These are phyloP conservation scores for Clepsis dumicolana DNA, from an alignment of 2,888 invertebrate genomes.

Conservation along the genomic window DNA sequence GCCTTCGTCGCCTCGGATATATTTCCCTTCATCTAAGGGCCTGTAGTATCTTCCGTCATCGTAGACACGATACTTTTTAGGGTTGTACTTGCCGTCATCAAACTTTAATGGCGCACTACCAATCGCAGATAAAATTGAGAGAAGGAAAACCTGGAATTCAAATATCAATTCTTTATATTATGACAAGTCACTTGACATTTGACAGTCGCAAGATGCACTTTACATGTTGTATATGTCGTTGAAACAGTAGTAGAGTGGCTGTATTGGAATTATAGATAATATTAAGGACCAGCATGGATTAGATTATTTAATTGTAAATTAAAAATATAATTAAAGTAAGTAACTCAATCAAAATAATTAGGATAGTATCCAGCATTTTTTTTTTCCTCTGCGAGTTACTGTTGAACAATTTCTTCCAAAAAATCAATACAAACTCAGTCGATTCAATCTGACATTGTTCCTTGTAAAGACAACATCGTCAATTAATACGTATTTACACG, in stretches of 20 bases:
- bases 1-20: constrained; percentile 83
- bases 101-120: constrained; percentile 57
- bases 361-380: too few relatives aligned
- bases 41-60: constrained; percentile 80
- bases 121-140: constrained; percentile 59
- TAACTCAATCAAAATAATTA: too few relatives aligned
- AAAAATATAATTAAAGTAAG: not conserved
- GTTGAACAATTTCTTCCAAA: not conserved
- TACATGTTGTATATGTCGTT: not conserved
- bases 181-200: too few relatives aligned
- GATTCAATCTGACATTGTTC: not conserved
- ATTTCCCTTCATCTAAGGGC: constrained; percentile 80
- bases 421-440: not conserved
- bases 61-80: constrained; percentile 62
- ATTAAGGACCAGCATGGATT: too few relatives aligned
- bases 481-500: not conserved
- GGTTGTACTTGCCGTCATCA: constrained; percentile 69
- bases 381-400: not conserved
- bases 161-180: not conserved
- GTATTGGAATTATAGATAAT: too few relatives aligned
- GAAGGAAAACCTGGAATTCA: constrained; percentile 63
- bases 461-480: not conserved
- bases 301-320: too few relatives aligned
- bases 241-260: not conserved
- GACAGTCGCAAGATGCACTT: too few relatives aligned